Percentiles rank a stretch among this genome's conserved stretches.
Conservation (phyloP, 2,113 vertebrate species). For the Chaetorhynchus papuensis region DNA sequence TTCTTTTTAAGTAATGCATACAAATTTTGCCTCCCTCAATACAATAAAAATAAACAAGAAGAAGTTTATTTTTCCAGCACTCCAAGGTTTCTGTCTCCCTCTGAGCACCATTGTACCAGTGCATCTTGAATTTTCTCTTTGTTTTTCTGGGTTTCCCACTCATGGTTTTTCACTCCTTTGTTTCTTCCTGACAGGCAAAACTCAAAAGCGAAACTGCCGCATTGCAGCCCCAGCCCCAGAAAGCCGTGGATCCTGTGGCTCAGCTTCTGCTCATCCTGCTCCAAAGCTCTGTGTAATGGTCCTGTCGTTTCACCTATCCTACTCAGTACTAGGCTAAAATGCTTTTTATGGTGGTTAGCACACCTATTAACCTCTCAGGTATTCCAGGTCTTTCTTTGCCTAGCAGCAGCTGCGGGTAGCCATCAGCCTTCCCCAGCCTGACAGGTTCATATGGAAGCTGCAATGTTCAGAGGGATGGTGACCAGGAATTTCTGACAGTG, state of each 20-base stretch:
- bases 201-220: fast-evolving
- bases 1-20: background rate
- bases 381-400: background rate
- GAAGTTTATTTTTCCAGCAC: background rate
- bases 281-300: background rate
- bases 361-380: background rate
- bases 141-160: background rate
- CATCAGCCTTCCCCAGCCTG: background rate
- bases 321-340: background rate
- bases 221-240: background rate
- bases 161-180: background rate
- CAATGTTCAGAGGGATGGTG: background rate
- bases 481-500: background rate
- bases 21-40: background rate
- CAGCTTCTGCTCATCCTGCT: background rate
- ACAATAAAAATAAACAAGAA: background rate
- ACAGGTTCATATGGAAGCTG: background rate
- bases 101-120: background rate
- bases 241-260: background rate
- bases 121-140: background rate
- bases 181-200: background rate
- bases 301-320: background rate
- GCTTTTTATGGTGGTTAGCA: background rate
- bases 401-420: background rate
- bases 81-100: background rate